Percentiles rank a stretch among this genome's conserved stretches.
Conservation (phyloP, 2,797 vertebrate genomes). For the Pangasius larnaudii region DNA sequence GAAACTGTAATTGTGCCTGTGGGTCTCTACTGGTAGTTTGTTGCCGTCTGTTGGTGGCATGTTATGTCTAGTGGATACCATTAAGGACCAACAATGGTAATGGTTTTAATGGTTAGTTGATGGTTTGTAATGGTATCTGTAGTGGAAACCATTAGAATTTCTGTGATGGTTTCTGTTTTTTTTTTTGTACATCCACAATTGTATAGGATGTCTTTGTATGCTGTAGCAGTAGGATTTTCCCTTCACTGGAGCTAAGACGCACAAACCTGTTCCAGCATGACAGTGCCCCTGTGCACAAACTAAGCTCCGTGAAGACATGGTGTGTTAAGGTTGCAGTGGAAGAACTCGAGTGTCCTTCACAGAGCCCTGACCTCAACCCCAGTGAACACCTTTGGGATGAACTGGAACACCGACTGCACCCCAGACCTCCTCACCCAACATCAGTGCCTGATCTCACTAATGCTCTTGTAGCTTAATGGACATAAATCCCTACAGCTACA, state of each 20-base stretch:
- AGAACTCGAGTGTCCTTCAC: background rate
- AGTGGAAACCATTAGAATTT: too few species aligned
- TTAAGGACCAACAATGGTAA: too few species aligned
- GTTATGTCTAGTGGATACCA: too few species aligned
- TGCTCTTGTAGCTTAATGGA: background rate
- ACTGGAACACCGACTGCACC: too few species aligned
- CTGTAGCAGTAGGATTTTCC: background rate
- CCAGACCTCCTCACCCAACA: too few species aligned
- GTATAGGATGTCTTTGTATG: background rate
- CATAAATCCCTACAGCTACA: background rate
- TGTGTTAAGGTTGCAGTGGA: background rate
- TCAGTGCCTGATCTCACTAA: background rate
- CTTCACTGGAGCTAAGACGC: background rate
- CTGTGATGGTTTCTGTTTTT: too few species aligned
- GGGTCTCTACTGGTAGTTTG: too few species aligned
- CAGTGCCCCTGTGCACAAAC: background rate
- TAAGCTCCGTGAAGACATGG: background rate
- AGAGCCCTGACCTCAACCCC: background rate
- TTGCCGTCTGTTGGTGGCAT: too few species aligned
- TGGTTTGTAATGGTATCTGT: too few species aligned
- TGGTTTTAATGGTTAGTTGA: too few species aligned
- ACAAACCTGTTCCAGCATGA: background rate
- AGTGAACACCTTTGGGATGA: background rate
- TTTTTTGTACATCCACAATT: background rate
- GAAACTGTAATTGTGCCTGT: too few species aligned